Conservation (phyloP, 1,140 invertebrate species). For the Pentalonia nigronervosa region DNA sequence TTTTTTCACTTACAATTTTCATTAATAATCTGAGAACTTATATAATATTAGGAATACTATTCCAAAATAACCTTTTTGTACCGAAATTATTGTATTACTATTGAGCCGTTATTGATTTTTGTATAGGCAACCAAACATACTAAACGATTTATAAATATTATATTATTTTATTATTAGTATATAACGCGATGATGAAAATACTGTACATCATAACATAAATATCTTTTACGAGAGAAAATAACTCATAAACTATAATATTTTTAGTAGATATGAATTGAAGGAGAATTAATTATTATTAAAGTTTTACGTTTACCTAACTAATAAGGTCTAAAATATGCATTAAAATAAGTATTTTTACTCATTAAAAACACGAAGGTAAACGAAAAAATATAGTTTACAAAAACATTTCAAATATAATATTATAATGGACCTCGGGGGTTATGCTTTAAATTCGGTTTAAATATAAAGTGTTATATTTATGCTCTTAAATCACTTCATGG, state of each 20-base stretch:
- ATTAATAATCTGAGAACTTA: too few relatives aligned
- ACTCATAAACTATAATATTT: background rate
- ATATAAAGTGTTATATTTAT: background rate
- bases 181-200: background rate
- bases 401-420: background rate
- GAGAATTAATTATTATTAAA: background rate
- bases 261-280: background rate
- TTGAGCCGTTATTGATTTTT: background rate
- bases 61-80: background rate
- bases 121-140: conserved; percentile 30
- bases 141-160: background rate
- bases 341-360: too few relatives aligned
- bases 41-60: background rate
- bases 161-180: background rate
- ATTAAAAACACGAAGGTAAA: background rate
- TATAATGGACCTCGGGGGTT: background rate
- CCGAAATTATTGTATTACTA: background rate
- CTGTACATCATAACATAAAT: background rate
- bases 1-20: too few relatives aligned
- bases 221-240: background rate
- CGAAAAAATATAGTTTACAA: background rate
- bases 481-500: conserved; percentile 16
- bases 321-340: too few relatives aligned
- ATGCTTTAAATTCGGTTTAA: background rate
- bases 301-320: background rate